Evolutionary conservation across 2,888 invertebrate species (phyloP), one percentile per base, ranked within the genome.

Genomic region (Pandemis heparana): DNA sequence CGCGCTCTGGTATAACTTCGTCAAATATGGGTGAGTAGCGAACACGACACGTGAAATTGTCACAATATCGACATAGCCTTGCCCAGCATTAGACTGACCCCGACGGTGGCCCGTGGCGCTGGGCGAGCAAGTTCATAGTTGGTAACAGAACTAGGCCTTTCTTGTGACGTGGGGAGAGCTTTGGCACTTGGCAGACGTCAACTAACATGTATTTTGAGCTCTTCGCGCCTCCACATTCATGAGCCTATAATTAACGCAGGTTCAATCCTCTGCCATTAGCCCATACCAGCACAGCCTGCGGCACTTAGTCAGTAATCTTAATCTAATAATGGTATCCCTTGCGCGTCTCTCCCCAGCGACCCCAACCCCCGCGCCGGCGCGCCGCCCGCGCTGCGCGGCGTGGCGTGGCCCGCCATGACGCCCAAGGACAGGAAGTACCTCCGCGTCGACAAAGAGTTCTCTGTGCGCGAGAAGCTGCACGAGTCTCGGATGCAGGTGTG

Each of bases 1-100:
- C 0, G 86, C 80, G 1, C 79, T 94, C 70, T 91, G 92, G 94
- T 87, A 91, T 76, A 94, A 90, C 82, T 95, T 95, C 78, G 93
- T 91, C 8, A 90, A 76, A 84, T 87, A 80, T 83, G 96, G 92
- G 82, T 95, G 88, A 79, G 83, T 77, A 32, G 23, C 23, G 23
- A 32, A 32, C 23, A 32, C 23, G 23, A 4, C 23, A 32, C 23
- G 23, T 23, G 23, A 23, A 23, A 23, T 1, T 2, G 23, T 23
- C 23, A 23, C 23, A 32, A 32, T 32, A 2, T 32, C 4, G 4
- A 32, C 23, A 32, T 32, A 32, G 23, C 23, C 23, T 32, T 32
- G 23, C 23, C 23, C 23, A 32, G 23, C 23, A 32, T 2, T 32
- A 32, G 23, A 32, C 23, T 4, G 23, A 32, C n/a, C n/a, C n/a